Evolutionary conservation across 1,140 invertebrate species (phyloP), one percentile per base, ranked within the genome.

Genomic region (Thaumetopoea pityocampa): DNA sequence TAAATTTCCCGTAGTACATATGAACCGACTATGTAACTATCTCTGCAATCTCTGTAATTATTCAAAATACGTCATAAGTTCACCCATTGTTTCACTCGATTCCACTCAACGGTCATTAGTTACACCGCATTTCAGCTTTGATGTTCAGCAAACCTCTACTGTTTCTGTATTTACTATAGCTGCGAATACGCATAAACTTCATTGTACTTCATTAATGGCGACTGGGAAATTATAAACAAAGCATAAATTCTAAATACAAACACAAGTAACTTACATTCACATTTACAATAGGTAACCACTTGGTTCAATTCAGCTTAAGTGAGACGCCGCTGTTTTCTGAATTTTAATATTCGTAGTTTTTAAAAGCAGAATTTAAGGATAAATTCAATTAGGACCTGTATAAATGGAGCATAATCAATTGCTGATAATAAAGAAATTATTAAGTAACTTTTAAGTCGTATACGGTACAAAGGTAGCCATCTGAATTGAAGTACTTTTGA

Each of bases 51-150:
- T 10, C 16, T 36, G 30, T 50, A 51, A 59, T 55, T 58, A 62
- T 66, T 66, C 50, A 53, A 40, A 42, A 33, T 27, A 22, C 53
- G 45, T 42, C 32, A 17, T 32, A 40, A 52, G 46, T 52, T 46
- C 45, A 49, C 6, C 47, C 32, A 54, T 66, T 62, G 47, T 56
- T 57, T 37, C 27, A 24, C 22, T 7, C 33, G 29, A 47, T 27
- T 28, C 35, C 44, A 57, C 49, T 56, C 41, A 51, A 10, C 36
- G 14, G 32, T 23, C 22, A 45, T 37, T 53, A 46, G 35, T 51
- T 46, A 28, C 45, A 22, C 18, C 18, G 37, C 28, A 52, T 51
- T 45, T 32, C 30, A 40, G 35, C 29, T 26, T 27, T 11, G 44
- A 62, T 54, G 19, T 60, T 57, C 37, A 35, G 19, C 37, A 32